Evolutionary conservation across 2,888 invertebrate species (phyloP).

Genomic region (Drymonia ruficornis): DNA sequence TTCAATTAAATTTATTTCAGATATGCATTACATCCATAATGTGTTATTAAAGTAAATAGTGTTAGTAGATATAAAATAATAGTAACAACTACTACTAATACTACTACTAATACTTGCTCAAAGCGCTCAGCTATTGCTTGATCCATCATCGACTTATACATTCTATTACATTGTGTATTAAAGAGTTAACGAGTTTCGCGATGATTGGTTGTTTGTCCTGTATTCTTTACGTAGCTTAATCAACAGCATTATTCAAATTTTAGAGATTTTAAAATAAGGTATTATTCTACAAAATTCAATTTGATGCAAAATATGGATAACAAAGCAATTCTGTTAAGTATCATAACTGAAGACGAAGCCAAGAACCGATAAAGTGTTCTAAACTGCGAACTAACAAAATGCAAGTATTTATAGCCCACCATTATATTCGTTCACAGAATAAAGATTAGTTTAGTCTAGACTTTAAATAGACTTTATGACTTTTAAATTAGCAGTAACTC

Average conservation of each 20-base stretch:
- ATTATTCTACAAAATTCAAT: neutral
- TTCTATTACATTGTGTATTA: neutral
- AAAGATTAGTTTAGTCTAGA: conserved; percentile 12
- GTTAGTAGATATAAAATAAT: no score
- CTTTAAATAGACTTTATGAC: conserved; percentile 12
- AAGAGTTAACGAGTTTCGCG: no score
- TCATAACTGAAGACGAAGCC: neutral
- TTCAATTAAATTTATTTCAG: no score
- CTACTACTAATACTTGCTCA: no score
- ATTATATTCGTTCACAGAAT: conserved; percentile 1
- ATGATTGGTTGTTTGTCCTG: no score
- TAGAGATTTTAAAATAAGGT: neutral
- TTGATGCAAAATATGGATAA: neutral
- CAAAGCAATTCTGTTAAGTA: neutral
- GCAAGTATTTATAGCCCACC: conserved; percentile 7
- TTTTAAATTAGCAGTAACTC: conserved; percentile 19
- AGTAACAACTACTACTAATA: no score
- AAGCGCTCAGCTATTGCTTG: no score
- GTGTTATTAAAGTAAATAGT: no score
- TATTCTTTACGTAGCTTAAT: neutral
- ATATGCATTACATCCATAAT: no score
- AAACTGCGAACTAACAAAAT: conserved; percentile 1
- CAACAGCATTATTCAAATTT: no score
- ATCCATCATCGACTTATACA: neutral
- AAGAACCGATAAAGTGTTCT: neutral